Evolutionary conservation across 2,888 invertebrate genomes (phyloP).

Genomic region (Taphrorychus bicolor): DNA sequence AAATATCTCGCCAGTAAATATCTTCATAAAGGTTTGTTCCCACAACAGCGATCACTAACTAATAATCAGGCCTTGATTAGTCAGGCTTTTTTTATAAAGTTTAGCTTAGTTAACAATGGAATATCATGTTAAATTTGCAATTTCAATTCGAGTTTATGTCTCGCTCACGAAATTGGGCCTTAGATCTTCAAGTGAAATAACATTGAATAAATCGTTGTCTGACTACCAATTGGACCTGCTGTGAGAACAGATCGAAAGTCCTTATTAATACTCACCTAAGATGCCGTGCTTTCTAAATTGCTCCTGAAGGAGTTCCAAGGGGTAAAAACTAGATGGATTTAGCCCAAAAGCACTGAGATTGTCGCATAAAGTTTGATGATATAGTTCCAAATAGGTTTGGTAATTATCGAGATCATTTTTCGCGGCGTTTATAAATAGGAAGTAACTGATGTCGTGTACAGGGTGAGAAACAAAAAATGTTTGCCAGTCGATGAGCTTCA

Average conservation of each 20-base stretch:
- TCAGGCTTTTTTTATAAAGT: too few species aligned
- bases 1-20: too few species aligned
- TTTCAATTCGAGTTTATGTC: too few species aligned
- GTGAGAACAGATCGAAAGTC: too few species aligned
- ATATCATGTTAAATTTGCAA: too few species aligned
- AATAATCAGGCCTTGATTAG: too few species aligned
- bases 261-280: conserved; percentile 9
- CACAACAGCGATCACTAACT: too few species aligned
- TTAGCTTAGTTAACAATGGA: too few species aligned
- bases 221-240: too few species aligned
- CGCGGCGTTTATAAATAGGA: conserved; percentile 44
- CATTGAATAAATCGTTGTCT: background rate
- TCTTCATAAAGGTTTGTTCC: too few species aligned
- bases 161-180: too few species aligned
- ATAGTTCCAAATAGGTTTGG: conserved; percentile 44
- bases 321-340: conserved; percentile 44
- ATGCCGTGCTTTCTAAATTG: conserved; percentile 21
- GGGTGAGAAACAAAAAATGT: conserved; percentile 42
- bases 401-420: conserved; percentile 43
- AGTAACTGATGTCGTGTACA: conserved; percentile 47
- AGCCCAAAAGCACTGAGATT: conserved; percentile 44
- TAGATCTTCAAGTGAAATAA: too few species aligned
- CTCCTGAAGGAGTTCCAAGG: conserved; percentile 22
- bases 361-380: conserved; percentile 43
- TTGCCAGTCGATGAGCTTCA: conserved; percentile 50